phyloP scores from a whole-genome alignment of 2,797 vertebrate species.

The Lepilemur septentrionalis region DNA sequence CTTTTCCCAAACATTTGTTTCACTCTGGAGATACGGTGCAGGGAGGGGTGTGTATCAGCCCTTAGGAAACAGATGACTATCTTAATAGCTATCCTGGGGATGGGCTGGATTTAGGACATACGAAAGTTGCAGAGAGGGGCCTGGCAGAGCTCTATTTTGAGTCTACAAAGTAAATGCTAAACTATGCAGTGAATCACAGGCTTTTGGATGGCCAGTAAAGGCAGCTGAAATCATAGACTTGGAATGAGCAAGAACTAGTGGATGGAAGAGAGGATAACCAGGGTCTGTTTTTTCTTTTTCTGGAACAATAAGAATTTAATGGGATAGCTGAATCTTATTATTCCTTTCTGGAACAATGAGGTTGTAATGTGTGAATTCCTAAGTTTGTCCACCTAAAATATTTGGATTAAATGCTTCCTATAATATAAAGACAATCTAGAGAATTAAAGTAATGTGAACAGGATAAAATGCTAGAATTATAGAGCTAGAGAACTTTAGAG shows the following conservation, averaged over 20 bases:
- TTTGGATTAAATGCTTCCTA: background rate
- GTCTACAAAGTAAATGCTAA: conserved; percentile 54
- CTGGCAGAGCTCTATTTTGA: conserved; percentile 54
- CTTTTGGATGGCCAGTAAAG: conserved; percentile 63
- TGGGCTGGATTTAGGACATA: conserved; percentile 16
- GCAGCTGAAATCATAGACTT: conserved; percentile 57
- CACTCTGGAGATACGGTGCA: background rate
- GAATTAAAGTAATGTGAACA: background rate
- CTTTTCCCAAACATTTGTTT: conserved; percentile 51
- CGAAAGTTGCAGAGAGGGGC: background rate
- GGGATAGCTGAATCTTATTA: background rate
- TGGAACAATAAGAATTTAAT: conserved; percentile 16
- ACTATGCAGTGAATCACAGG: conserved; percentile 66
- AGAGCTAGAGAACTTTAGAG: background rate
- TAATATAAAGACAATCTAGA: background rate
- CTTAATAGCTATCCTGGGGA: background rate
- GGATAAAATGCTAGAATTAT: background rate
- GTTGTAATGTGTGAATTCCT: background rate
- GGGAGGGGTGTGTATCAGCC: background rate
- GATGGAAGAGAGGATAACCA: background rate
- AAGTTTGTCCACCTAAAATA: background rate
- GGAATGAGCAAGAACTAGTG: conserved; percentile 36
- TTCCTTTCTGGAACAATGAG: background rate
- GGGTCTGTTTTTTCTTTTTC: background rate
- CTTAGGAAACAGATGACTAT: conserved; percentile 59